These are phyloP conservation scores for Stenolophus ochropezus DNA, from an alignment of 2,888 invertebrate species.

Conservation along the genomic window DNA sequence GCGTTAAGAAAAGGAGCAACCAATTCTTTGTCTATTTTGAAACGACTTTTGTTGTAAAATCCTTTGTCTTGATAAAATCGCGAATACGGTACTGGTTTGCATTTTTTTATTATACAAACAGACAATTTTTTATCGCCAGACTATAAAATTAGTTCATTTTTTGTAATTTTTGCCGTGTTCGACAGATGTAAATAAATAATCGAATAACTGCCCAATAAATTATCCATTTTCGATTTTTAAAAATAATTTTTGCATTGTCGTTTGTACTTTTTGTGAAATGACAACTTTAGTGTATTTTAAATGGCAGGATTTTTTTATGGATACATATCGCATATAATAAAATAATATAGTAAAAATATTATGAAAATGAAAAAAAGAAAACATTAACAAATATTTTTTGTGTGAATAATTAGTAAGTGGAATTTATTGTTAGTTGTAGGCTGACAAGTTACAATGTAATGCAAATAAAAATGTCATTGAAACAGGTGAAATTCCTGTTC, in stretches of 20 bases:
- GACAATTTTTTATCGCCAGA: conserved; percentile 28
- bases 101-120: conserved; percentile 40
- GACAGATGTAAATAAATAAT: conserved; percentile 25
- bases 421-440: too few relatives aligned
- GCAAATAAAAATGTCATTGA: too few relatives aligned
- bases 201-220: conserved; percentile 4
- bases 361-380: too few relatives aligned
- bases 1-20: too few relatives aligned
- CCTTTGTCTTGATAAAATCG: conserved; percentile 5
- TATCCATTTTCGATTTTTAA: not conserved
- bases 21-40: not conserved
- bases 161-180: conserved; percentile 11
- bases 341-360: too few relatives aligned
- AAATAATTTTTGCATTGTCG: not conserved
- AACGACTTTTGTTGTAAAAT: not conserved
- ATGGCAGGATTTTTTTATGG: not conserved
- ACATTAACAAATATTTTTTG: too few relatives aligned
- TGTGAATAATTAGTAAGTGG: too few relatives aligned
- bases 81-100: conserved; percentile 10
- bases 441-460: too few relatives aligned
- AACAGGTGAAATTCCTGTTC: too few relatives aligned
- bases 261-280: not conserved
- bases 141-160: conserved; percentile 39
- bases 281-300: not conserved
- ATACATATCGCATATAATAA: too few relatives aligned